Percentiles rank a stretch among this genome's conserved stretches.
These are phyloP conservation scores for Drosophila quasianomalipes DNA, from an alignment of 2,888 invertebrate species.

Conservation along the genomic window DNA sequence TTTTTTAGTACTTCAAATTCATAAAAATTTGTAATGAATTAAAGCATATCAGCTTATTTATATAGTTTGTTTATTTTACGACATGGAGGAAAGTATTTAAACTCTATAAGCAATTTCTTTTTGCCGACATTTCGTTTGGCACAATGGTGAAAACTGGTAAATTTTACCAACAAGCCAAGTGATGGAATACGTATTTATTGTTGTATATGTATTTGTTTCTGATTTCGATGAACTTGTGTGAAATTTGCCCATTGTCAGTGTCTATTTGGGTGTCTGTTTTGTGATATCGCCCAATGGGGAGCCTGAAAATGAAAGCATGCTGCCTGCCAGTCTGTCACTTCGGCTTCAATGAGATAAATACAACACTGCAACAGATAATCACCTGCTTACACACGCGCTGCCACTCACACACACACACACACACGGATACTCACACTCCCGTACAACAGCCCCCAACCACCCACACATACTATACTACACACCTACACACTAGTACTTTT, in stretches of 20 bases:
- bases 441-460: constrained; percentile 1
- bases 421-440: constrained; percentile 2
- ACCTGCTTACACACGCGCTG: constrained; percentile 69
- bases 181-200: constrained; percentile 11
- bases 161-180: not conserved
- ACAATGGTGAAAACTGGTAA: constrained; percentile 26
- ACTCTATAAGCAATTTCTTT: constrained; percentile 7
- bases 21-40: not conserved
- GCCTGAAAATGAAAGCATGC: constrained; percentile 47
- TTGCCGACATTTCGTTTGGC: not conserved
- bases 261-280: constrained; percentile 20
- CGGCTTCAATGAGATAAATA: constrained; percentile 73
- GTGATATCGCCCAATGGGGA: constrained; percentile 35
- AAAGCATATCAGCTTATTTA: constrained; percentile 1
- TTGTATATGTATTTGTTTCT: not conserved
- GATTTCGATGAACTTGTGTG: constrained; percentile 27
- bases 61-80: not conserved
- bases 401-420: constrained; percentile 33
- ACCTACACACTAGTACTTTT: constrained; percentile 30
- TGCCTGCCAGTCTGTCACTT: constrained; percentile 42
- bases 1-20: not conserved
- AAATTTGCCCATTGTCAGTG: constrained; percentile 40
- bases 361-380: constrained; percentile 81
- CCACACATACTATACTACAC: constrained; percentile 10
- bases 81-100: constrained; percentile 2